phyloP scores from a whole-genome alignment of 2,888 invertebrate species.

The Pseudococcus viburni region DNA sequence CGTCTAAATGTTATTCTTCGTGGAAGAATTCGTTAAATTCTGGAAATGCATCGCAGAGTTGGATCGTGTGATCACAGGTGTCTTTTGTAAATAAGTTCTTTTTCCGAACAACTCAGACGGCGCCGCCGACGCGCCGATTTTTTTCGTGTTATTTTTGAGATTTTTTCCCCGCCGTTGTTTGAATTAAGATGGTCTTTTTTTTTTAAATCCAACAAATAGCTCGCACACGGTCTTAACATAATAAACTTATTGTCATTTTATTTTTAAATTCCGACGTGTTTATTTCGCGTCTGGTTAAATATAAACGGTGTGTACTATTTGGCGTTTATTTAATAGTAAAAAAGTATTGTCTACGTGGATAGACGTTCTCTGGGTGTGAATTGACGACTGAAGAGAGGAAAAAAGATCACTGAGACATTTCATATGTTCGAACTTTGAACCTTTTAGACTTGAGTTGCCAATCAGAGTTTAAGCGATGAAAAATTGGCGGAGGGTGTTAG shows the following conservation, averaged over 20 bases:
- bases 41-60: not conserved
- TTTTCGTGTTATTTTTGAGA: not conserved
- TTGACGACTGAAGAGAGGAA: not conserved
- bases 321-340: not conserved
- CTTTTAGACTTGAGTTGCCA: not conserved
- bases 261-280: not conserved
- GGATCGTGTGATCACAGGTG: conserved; percentile 11
- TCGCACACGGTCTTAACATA: not conserved
- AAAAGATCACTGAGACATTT: not conserved
- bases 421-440: not conserved
- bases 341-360: not conserved
- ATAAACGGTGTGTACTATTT: not conserved
- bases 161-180: not conserved
- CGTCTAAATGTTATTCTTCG: conserved; percentile 9
- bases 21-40: not conserved
- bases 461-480: not conserved
- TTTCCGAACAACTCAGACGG: no score
- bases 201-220: not conserved
- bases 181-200: not conserved
- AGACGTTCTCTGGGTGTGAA: not conserved
- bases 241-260: conserved; percentile 1
- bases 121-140: not conserved
- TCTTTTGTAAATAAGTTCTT: conserved; percentile 9
- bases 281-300: not conserved
- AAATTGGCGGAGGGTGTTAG: not conserved